Percentiles rank a stretch among this genome's conserved stretches.
phyloP scores from a whole-genome alignment of 1,140 invertebrate genomes.

The Lucilia cuprina region DNA sequence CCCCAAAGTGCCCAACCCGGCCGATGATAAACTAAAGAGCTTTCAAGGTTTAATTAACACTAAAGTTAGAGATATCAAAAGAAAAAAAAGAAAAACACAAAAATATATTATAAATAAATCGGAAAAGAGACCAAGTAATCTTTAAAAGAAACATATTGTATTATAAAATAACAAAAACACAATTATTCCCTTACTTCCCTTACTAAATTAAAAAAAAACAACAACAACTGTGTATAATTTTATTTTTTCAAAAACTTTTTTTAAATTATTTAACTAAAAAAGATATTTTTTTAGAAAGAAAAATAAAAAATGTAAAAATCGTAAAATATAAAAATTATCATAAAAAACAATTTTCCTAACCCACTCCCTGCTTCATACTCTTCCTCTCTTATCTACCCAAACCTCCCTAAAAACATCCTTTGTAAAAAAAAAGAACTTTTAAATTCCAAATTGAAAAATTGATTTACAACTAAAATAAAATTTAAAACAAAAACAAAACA shows the following conservation, averaged over 20 bases:
- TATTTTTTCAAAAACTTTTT: neutral
- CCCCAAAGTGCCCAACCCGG: slow-evolving; percentile 47
- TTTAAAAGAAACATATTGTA: slow-evolving; percentile 31
- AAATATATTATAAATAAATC: slow-evolving; percentile 20
- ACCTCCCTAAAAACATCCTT: neutral
- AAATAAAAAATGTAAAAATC: neutral
- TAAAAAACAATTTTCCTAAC: neutral
- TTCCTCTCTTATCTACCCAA: neutral
- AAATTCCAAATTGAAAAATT: slow-evolving; percentile 9
- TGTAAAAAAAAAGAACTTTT: slow-evolving; percentile 10
- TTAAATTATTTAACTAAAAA: slow-evolving; percentile 10
- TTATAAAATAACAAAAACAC: slow-evolving; percentile 19
- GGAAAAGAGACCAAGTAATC: slow-evolving; percentile 37
- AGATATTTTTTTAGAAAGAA: slow-evolving; percentile 13
- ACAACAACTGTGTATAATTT: slow-evolving; percentile 26
- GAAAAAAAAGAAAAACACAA: neutral
- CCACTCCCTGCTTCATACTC: neutral
- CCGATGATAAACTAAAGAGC: slow-evolving; percentile 53
- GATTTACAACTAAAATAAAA: neutral
- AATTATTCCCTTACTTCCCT: neutral
- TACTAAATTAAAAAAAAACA: neutral
- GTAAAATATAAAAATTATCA: neutral
- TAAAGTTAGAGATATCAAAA: slow-evolving; percentile 23
- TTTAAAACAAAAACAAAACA: slow-evolving; percentile 9
- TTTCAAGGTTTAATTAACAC: slow-evolving; percentile 7